Percentiles rank a stretch among this genome's conserved stretches.
phyloP scores from a whole-genome alignment of 1,140 invertebrate genomes.

The Dysdera silvatica region DNA sequence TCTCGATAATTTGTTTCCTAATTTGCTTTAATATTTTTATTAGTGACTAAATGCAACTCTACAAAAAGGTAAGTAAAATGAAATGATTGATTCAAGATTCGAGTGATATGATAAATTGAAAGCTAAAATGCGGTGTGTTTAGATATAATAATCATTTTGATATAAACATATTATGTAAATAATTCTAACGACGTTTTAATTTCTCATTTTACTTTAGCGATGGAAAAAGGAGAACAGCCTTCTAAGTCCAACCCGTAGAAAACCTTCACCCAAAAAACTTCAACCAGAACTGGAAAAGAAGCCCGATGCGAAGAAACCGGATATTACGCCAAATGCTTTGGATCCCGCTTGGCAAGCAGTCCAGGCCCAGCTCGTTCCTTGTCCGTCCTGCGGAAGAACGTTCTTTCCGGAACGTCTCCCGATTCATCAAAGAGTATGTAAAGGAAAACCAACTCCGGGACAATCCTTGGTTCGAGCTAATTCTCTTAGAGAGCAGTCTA shows the following conservation, averaged over 20 bases:
- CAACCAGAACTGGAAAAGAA: conserved; percentile 42
- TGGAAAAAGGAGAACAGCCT: conserved; percentile 60
- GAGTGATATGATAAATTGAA: too few relatives aligned
- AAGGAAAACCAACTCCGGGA: conserved; percentile 24
- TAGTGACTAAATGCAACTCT: too few relatives aligned
- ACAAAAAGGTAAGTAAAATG: too few relatives aligned
- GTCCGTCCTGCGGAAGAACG: conserved; percentile 47
- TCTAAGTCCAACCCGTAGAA: conserved; percentile 52
- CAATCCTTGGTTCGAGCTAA: conserved; percentile 4
- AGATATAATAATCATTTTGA: neutral
- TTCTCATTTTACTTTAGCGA: conserved; percentile 48
- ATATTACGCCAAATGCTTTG: too few relatives aligned
- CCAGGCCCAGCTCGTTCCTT: conserved; percentile 47
- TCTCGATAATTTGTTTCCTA: too few relatives aligned
- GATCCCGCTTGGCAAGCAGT: conserved; percentile 51
- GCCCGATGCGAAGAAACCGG: conserved; percentile 31
- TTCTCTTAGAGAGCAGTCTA: conserved; percentile 13
- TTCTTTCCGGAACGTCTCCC: conserved; percentile 48
- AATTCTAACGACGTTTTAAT: neutral
- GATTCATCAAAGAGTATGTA: conserved; percentile 47
- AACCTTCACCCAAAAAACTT: conserved; percentile 53
- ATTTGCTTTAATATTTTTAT: too few relatives aligned
- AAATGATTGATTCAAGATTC: too few relatives aligned
- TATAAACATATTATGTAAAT: neutral
- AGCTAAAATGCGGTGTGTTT: too few relatives aligned